Evolutionary conservation across 2,113 vertebrate genomes (phyloP).

Genomic region (Charadrius vociferus): DNA sequence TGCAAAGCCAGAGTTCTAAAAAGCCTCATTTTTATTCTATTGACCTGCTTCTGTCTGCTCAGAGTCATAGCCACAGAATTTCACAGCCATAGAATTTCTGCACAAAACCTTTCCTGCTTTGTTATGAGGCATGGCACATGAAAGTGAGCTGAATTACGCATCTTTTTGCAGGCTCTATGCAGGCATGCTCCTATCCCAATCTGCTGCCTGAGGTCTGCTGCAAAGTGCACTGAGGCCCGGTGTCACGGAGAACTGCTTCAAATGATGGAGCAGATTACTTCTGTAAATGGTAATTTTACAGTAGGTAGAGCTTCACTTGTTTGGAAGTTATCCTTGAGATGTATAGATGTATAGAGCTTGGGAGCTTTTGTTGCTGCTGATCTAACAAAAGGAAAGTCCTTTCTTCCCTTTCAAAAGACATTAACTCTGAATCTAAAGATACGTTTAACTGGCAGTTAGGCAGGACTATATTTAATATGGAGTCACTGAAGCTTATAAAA

Average conservation of each 20-base stretch:
- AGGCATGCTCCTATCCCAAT: neutral
- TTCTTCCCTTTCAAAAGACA: neutral
- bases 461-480: neutral
- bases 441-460: neutral
- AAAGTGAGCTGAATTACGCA: neutral
- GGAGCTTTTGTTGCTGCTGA: neutral
- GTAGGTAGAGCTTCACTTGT: too few species aligned
- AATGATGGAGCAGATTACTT: too few species aligned
- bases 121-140: neutral
- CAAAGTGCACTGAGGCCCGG: neutral
- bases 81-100: too few species aligned
- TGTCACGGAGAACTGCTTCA: too few species aligned
- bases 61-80: neutral
- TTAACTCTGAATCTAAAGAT: neutral
- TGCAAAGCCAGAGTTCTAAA: neutral
- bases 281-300: too few species aligned
- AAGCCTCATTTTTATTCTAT: neutral
- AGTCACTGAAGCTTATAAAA: neutral
- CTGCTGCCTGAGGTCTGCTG: neutral
- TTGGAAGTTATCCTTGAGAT: neutral
- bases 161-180: neutral
- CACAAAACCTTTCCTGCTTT: neutral
- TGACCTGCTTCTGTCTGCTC: neutral
- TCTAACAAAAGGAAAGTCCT: neutral
- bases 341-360: fast-evolving